These are phyloP conservation scores for Drosophila tristis DNA, from an alignment of 1,140 invertebrate genomes.

Conservation along the genomic window DNA sequence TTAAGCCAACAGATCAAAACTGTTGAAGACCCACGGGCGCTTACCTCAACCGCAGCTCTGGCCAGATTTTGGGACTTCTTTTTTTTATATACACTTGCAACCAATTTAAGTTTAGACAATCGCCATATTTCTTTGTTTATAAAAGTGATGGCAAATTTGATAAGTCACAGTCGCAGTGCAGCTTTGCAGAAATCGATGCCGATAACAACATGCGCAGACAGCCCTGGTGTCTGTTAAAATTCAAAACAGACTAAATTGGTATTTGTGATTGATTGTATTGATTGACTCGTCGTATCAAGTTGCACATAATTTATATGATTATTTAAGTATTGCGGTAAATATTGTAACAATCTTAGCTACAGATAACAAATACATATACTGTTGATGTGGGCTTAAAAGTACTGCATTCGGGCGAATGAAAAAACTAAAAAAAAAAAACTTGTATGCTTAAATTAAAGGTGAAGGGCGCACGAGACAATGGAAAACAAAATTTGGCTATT, in stretches of 20 bases:
- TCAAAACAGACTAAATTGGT: conserved; percentile 16
- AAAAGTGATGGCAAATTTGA: conserved; percentile 36
- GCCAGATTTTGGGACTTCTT: conserved; percentile 13
- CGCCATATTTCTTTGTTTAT: conserved; percentile 38
- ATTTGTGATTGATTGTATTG: conserved; percentile 33
- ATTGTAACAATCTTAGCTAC: conserved; percentile 65
- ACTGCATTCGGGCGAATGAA: conserved; percentile 39
- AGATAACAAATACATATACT: conserved; percentile 70
- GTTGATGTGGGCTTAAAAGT: conserved; percentile 57
- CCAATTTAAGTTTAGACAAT: conserved; percentile 34
- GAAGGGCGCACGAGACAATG: conserved; percentile 33
- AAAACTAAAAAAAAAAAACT: conserved; percentile 10
- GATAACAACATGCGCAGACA: conserved; percentile 20
- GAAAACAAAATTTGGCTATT: conserved; percentile 77
- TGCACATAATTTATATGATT: conserved; percentile 58
- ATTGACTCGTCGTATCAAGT: conserved; percentile 52
- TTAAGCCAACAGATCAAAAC: background rate
- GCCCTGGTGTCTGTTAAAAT: conserved; percentile 7
- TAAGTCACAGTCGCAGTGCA: conserved; percentile 5
- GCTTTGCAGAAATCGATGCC: conserved; percentile 1
- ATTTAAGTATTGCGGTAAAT: conserved; percentile 60
- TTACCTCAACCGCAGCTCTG: conserved; percentile 56
- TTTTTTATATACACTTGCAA: conserved; percentile 30
- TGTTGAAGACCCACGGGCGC: background rate
- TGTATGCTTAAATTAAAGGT: conserved; percentile 49